These are phyloP conservation scores for Pheosia tremula DNA, from an alignment of 2,888 invertebrate genomes.

Conservation along the genomic window DNA sequence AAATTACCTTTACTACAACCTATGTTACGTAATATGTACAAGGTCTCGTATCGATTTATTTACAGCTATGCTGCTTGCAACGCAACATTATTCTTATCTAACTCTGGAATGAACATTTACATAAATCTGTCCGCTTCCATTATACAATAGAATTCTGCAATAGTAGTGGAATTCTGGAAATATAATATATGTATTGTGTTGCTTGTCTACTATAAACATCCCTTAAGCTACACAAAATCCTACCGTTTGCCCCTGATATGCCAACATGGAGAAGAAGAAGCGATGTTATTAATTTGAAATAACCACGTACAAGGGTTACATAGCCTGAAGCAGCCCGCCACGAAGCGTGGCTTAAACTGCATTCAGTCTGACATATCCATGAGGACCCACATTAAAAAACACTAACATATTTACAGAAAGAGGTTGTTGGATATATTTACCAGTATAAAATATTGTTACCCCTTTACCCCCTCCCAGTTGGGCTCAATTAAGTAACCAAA, in stretches of 20 bases:
- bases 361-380: no score
- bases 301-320: no score
- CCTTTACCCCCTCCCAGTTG: not conserved
- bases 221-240: not conserved
- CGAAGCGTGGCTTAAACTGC: no score
- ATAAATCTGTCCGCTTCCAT: conserved; percentile 18
- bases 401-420: no score
- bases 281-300: no score
- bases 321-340: no score
- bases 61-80: not conserved
- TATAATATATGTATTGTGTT: not conserved
- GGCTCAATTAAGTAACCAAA: not conserved
- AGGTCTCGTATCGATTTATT: not conserved
- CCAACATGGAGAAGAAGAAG: no score
- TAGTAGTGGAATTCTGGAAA: not conserved
- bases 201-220: not conserved
- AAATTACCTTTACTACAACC: no score
- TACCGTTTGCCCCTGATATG: not conserved
- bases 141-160: conserved; percentile 1
- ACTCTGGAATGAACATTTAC: conserved; percentile 20
- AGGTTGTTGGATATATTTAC: no score
- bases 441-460: not conserved
- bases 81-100: conserved; percentile 12
- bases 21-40: not conserved
- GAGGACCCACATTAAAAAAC: no score